A percentile compares a stretch with the other conserved stretches of the same genome.
Conservation (phyloP, 2,888 invertebrate species). For the Mythimna lalbum region DNA sequence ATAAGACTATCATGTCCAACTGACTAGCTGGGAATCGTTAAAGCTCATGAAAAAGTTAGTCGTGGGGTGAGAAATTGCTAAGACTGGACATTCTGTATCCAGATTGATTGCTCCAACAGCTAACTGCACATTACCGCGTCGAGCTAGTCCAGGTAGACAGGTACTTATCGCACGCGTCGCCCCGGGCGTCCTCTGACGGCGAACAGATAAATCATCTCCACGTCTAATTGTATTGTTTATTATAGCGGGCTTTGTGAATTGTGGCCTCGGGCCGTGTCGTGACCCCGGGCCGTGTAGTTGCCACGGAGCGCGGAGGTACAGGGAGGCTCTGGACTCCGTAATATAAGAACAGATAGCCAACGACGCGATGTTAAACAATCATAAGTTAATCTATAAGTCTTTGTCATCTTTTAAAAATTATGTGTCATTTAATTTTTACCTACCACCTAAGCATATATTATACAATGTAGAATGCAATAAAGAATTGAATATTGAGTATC, state of each 20-base stretch:
- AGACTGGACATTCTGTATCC: background rate
- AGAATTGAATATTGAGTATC: too few relatives aligned
- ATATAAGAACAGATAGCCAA: background rate
- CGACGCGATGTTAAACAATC: background rate
- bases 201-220: constrained; percentile 17
- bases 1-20: background rate
- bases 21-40: background rate
- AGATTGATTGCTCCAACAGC: background rate
- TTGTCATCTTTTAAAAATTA: too few relatives aligned
- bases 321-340: background rate
- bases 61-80: background rate
- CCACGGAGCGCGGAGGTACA: background rate
- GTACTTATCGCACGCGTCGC: background rate
- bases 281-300: background rate
- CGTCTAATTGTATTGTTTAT: constrained; percentile 29
- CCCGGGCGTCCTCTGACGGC: background rate
- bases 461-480: too few relatives aligned
- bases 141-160: constrained; percentile 6
- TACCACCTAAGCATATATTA: too few relatives aligned
- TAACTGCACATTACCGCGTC: constrained; percentile 4
- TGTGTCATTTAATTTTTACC: too few relatives aligned
- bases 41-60: background rate
- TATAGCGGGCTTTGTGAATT: constrained; percentile 9
- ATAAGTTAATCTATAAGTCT: too few relatives aligned
- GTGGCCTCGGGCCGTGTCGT: too few relatives aligned